Conservation (phyloP, 2,113 vertebrate genomes). For the Semnopithecus entellus region DNA sequence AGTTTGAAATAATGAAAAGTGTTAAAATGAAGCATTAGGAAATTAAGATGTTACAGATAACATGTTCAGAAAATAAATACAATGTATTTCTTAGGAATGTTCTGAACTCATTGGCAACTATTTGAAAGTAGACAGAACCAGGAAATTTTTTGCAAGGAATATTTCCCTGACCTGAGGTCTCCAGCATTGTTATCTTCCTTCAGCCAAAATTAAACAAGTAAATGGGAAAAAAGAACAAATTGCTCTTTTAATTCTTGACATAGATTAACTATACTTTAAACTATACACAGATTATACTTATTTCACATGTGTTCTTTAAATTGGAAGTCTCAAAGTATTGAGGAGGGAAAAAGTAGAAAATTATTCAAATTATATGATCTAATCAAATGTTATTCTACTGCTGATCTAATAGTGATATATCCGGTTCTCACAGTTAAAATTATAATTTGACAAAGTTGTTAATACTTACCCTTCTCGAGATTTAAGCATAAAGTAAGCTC, state of each 20-base stretch:
- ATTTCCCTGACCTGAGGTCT: background rate
- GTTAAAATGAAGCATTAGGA: background rate
- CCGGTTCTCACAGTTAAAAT: background rate
- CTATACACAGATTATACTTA: background rate
- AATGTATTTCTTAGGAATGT: constrained; percentile 23
- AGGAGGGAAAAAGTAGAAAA: background rate
- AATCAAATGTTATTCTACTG: background rate
- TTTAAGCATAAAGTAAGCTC: background rate
- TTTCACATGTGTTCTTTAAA: background rate
- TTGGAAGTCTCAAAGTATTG: background rate
- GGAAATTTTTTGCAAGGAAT: background rate
- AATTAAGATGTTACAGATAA: constrained; percentile 51
- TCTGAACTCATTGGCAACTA: background rate
- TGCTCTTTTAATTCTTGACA: background rate
- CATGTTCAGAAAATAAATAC: background rate
- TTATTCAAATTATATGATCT: background rate
- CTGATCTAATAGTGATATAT: background rate
- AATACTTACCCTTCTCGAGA: background rate
- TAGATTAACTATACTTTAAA: background rate
- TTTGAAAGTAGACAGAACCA: background rate
- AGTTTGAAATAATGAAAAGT: background rate
- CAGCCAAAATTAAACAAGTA: background rate
- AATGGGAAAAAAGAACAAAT: background rate
- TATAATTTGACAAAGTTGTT: background rate
- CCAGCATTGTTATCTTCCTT: background rate